A percentile compares a stretch with the other conserved stretches of the same genome.
Evolutionary conservation across 2,113 vertebrate genomes (phyloP).

Genomic region (Coracopsis vasa): DNA sequence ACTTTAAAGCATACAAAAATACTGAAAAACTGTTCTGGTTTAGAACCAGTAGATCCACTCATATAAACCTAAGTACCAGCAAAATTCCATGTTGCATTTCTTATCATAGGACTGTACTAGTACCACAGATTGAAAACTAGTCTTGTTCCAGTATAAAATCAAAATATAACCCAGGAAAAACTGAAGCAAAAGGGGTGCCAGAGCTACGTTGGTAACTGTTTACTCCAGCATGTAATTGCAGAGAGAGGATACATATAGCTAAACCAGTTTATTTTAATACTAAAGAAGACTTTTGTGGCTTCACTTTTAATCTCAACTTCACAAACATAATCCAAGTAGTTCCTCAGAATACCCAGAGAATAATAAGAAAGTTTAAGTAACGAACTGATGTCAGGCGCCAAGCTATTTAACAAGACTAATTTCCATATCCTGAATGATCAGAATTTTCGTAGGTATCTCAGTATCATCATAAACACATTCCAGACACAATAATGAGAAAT

Average conservation of each 20-base stretch:
- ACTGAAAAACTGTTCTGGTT: not conserved
- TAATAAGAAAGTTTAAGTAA: not conserved
- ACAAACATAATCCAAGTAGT: not conserved
- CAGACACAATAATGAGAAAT: not conserved
- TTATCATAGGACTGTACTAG: not conserved
- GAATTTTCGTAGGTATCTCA: not conserved
- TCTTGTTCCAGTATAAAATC: not conserved
- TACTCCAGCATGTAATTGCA: not conserved
- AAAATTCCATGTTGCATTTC: not conserved
- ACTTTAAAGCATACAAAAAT: not conserved
- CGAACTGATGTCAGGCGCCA: not conserved
- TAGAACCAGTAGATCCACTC: not conserved
- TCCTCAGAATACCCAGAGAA: not conserved
- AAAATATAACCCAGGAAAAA: not conserved
- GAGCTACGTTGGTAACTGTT: not conserved
- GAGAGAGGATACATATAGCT: not conserved
- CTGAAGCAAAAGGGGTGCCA: not conserved
- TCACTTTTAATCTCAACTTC: not conserved
- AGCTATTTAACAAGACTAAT: not conserved
- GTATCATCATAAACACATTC: not conserved
- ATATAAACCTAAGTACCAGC: not conserved
- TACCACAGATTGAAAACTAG: not conserved
- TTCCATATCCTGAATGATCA: not conserved
- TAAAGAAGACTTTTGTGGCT: not conserved
- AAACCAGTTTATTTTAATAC: not conserved